Base-by-base conservation (phyloP, 2,888 invertebrate genomes). In the Ceramica pisi region DNA sequence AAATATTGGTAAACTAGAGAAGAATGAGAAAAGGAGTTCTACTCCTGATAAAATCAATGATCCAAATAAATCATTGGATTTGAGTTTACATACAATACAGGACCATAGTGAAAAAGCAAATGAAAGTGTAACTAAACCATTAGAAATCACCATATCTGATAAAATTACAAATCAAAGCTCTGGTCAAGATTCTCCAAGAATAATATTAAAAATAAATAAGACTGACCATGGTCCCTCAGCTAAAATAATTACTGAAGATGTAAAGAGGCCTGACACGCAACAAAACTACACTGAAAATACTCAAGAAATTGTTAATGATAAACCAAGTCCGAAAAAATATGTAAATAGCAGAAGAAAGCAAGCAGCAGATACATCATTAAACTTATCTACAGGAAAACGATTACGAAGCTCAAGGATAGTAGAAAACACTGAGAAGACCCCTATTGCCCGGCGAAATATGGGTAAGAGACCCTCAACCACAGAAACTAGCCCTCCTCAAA, bases 141-240 rank as follows among this genome's bases (percentile, higher is more conserved):
- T 96, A 87, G 96, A 96, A 92, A 95, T 96, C 61, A 92, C 90
- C 74, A 92, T 95, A 74, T 90, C 94, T 75, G 95, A 95, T 70
- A 94, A 94, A 85, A 73, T 90, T 51, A 84, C 90, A 31, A 92
- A 90, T 89, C 93, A 92, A 85, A 93, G 93, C 75, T 93, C 95
- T 65, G 95, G 94, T 57, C 96, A 96, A 91, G 96, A 96, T 87
- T 96, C 96, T 41, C 96, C 96, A 69, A 89, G 97, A 86, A 97
- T 97, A 83, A 97, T 97, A 82, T 92, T 97, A 85, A 97, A 97
- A 92, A 97, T 97, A 83, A 97, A 97, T 89, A 97, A 97, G 93
- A 96, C 96, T 86, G 96, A 96, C 85, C 95, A 95, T 89, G 96
- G 96, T 78, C 81, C 96, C 82, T 95, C 95, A 80, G 93, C 96